Evolutionary conservation across 2,888 invertebrate species (phyloP).

Genomic region (Erebia ligea): DNA sequence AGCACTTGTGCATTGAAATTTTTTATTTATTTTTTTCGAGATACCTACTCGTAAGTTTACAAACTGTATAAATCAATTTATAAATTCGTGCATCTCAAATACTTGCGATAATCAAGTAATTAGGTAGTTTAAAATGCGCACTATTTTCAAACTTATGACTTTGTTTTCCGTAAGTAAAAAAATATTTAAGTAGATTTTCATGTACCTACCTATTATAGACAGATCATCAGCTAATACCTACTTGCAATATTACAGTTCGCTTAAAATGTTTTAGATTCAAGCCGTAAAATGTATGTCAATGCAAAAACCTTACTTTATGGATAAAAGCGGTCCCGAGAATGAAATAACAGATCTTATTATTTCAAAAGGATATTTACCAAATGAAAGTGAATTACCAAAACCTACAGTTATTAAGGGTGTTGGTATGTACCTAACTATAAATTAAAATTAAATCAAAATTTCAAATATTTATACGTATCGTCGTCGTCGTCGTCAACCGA

Average conservation of each 20-base stretch:
- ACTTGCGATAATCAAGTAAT: constrained; percentile 19
- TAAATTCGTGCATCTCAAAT: constrained; percentile 61
- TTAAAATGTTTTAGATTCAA: constrained; percentile 47
- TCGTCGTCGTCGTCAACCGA: too few species aligned
- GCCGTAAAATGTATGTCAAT: constrained; percentile 48
- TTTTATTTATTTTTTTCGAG: constrained; percentile 58
- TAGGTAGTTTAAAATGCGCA: constrained; percentile 17
- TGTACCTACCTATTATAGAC: too few species aligned
- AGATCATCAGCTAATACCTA: not conserved
- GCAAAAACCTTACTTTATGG: constrained; percentile 48
- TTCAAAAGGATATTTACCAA: constrained; percentile 62
- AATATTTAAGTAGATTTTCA: not conserved
- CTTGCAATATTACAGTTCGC: too few species aligned
- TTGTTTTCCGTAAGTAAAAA: constrained; percentile 24
- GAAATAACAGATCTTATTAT: constrained; percentile 60
- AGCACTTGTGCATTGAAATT: constrained; percentile 67
- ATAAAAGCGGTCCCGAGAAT: constrained; percentile 51
- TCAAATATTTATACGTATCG: too few species aligned
- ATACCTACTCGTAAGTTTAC: constrained; percentile 37
- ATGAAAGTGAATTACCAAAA: constrained; percentile 61
- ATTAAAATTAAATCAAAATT: not conserved
- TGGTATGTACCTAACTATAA: constrained; percentile 51
- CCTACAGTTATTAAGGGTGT: constrained; percentile 51
- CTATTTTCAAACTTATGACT: constrained; percentile 12
- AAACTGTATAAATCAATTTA: constrained; percentile 46